Conservation (phyloP, 2,797 vertebrate genomes). For the Brotula barbata region DNA sequence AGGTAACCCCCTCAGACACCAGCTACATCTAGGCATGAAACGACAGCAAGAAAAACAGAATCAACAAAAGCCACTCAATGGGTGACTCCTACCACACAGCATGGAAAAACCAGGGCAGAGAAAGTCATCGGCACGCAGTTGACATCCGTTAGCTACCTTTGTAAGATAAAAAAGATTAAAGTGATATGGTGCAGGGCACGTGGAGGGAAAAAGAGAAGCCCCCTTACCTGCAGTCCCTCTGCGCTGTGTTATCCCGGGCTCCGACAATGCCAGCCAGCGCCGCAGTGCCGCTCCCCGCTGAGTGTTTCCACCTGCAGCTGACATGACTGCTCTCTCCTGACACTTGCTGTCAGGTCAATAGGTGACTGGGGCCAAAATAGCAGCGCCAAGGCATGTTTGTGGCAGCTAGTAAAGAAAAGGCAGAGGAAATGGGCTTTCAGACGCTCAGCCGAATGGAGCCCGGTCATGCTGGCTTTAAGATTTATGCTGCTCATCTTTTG, state of each 20-base stretch:
- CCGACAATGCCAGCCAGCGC: conserved; percentile 40
- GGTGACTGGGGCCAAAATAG: conserved; percentile 63
- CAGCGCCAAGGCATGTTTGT: conserved; percentile 69
- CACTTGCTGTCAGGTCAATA: conserved; percentile 75
- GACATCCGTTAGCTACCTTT: too few relatives aligned
- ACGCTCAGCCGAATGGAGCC: not conserved
- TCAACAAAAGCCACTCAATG: too few relatives aligned
- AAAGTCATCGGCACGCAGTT: too few relatives aligned
- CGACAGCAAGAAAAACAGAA: too few relatives aligned
- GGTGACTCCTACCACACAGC: too few relatives aligned
- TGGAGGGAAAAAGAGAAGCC: conserved; percentile 27
- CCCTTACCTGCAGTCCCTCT: conserved; percentile 68
- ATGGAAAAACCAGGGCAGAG: too few relatives aligned
- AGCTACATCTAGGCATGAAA: conserved; percentile 27
- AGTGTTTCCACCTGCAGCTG: conserved; percentile 74
- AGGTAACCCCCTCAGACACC: conserved; percentile 34
- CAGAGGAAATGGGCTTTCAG: not conserved
- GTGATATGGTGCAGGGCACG: too few relatives aligned
- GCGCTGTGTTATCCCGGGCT: conserved; percentile 44
- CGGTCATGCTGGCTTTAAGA: not conserved
- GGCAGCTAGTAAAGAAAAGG: conserved; percentile 66
- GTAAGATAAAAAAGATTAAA: too few relatives aligned
- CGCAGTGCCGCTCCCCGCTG: conserved; percentile 38
- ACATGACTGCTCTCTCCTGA: conserved; percentile 56
- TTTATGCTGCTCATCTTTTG: not conserved